These are phyloP conservation scores for Limenitis camilla DNA, from an alignment of 2,888 invertebrate species.

Conservation along the genomic window DNA sequence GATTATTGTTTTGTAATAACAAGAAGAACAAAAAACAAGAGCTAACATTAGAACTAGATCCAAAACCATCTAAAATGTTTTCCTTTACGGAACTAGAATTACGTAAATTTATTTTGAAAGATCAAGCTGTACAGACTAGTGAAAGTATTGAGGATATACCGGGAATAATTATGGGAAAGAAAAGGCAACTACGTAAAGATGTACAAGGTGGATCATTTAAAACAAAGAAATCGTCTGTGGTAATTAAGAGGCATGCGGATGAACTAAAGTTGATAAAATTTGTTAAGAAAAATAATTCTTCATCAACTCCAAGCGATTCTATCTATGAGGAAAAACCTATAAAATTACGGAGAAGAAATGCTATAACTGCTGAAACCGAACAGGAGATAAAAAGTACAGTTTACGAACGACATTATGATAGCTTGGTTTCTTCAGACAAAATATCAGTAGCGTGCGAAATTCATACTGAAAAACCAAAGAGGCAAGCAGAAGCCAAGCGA, in stretches of 20 bases:
- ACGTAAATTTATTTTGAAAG: slow-evolving; percentile 33
- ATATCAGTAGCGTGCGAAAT: slow-evolving; percentile 15
- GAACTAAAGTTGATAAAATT: slow-evolving; percentile 48
- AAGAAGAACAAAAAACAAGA: slow-evolving; percentile 18
- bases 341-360: slow-evolving; percentile 6
- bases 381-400: slow-evolving; percentile 35
- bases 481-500: slow-evolving; percentile 28
- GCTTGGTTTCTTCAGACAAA: background rate
- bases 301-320: slow-evolving; percentile 18
- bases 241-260: slow-evolving; percentile 21
- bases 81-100: slow-evolving; percentile 51
- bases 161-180: slow-evolving; percentile 9
- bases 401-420: slow-evolving; percentile 28
- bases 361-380: slow-evolving; percentile 26
- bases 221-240: background rate
- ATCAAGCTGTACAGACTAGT: slow-evolving; percentile 51
- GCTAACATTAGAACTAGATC: slow-evolving; percentile 2
- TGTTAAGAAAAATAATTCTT: slow-evolving; percentile 33
- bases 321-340: background rate
- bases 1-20: slow-evolving; percentile 27
- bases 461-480: slow-evolving; percentile 13
- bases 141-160: slow-evolving; percentile 42
- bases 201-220: background rate
- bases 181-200: background rate
- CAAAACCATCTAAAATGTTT: slow-evolving; percentile 27